Evolutionary conservation across 2,888 invertebrate species (phyloP), one percentile per base, ranked within the genome.

Genomic region (Drosophila imparisetae): DNA sequence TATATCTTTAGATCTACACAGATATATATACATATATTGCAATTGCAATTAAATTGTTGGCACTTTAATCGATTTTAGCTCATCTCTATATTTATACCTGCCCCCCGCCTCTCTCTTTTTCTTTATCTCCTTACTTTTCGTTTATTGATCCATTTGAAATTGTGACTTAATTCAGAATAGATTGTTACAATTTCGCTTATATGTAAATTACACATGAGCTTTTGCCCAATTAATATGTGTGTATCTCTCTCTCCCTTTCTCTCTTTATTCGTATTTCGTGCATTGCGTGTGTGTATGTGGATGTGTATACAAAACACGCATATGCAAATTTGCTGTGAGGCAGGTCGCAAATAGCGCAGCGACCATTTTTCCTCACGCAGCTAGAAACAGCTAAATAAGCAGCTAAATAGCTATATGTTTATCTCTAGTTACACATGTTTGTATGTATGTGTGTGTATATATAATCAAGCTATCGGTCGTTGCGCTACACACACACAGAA

Each of bases 291-390:
- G 52, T 36, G 48, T 72, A 70, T 71, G 34, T 66, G 58, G 38
- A 70, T 81, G 80, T 71, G 53, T 36, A 36, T 27, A n/a, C 27
- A 66, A 70, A 73, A 78, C 80, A 57, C 66, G 75, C 72, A 71
- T 81, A 86, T 84, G 88, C 83, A 88, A 86, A 86, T 77, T 77
- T 77, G 73, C 45, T 78, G 84, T 86, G 89, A 59, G 86, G 86
- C 89, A 86, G 86, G 86, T 86, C 86, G 82, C 86, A 76, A 83
- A 75, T 80, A 86, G 72, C 74, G 66, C 76, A 72, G 65, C 65
- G 67, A 57, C 57, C 63, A 62, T 61, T 62, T 69, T 76, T 71
- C 61, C 69, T 60, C 48, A 72, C 72, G 63, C 58, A 38, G 77
- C 69, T 67, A 70, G 60, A 72, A 75, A 65, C 54, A 42, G 74